Conservation (phyloP, 2,888 invertebrate genomes). For the Achlya flavicornis region DNA sequence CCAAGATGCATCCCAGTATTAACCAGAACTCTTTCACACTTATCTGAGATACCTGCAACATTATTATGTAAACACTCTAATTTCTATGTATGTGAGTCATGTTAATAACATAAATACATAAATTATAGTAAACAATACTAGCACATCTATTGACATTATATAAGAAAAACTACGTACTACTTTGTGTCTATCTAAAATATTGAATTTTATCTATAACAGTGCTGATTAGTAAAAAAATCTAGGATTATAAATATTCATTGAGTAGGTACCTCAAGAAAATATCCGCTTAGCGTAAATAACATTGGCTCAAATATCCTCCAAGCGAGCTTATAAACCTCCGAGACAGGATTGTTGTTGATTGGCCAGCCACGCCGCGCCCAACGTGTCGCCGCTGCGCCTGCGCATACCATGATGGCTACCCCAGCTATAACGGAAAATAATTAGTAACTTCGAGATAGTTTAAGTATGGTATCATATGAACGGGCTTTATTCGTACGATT, state of each 20-base stretch:
- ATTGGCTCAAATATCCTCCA: slow-evolving; percentile 77
- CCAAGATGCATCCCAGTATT: slow-evolving; percentile 65
- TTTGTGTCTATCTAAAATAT: too few species aligned
- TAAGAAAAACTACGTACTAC: not conserved
- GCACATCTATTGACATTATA: not conserved
- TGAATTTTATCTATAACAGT: too few species aligned
- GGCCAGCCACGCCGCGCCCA: slow-evolving; percentile 75
- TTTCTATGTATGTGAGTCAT: not conserved
- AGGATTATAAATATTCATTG: too few species aligned
- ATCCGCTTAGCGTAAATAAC: slow-evolving; percentile 76
- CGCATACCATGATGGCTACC: slow-evolving; percentile 78
- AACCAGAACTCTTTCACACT: slow-evolving; percentile 58
- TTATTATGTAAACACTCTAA: not conserved
- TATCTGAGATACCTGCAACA: slow-evolving; percentile 62
- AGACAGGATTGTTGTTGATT: slow-evolving; percentile 69
- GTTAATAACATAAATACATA: too few species aligned
- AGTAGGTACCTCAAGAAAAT: slow-evolving; percentile 67
- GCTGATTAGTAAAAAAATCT: too few species aligned
- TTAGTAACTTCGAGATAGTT: too few species aligned
- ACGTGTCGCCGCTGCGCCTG: slow-evolving; percentile 71
- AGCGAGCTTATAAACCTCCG: slow-evolving; percentile 69
- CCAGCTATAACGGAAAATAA: slow-evolving; percentile 60
- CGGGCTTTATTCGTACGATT: too few species aligned
- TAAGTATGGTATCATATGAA: too few species aligned
- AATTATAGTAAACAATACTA: not conserved